phyloP scores from a whole-genome alignment of 1,140 invertebrate genomes.

The Gonioctena quinquepunctata region DNA sequence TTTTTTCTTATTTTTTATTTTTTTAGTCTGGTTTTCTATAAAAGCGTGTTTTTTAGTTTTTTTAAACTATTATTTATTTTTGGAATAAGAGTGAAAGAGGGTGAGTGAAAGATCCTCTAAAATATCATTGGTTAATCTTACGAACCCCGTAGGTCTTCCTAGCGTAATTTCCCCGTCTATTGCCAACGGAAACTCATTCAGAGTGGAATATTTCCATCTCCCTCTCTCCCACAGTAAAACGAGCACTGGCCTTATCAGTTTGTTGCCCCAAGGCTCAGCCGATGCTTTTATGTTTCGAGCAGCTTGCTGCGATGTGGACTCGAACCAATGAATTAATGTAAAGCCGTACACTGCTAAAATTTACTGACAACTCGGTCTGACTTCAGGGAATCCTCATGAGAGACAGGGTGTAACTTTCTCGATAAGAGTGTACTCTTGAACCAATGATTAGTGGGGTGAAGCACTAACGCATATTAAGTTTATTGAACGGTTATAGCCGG shows the following conservation, averaged over 20 bases:
- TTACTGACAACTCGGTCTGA: neutral
- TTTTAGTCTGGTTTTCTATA: no score
- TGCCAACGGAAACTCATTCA: neutral
- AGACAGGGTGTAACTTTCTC: neutral
- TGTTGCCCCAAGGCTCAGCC: constrained; percentile 21
- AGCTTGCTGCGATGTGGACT: constrained; percentile 24
- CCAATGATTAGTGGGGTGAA: constrained; percentile 28
- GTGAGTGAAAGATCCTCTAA: no score
- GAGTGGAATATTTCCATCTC: neutral
- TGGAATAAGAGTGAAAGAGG: no score
- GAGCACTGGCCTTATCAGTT: constrained; percentile 9
- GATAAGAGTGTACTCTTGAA: constrained; percentile 20
- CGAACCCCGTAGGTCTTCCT: no score
- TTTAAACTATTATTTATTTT: no score
- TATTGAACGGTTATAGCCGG: constrained; percentile 16
- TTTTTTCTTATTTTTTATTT: no score
- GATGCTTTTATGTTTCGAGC: constrained; percentile 24
- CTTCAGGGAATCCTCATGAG: neutral
- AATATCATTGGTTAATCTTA: no score
- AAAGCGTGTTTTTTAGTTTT: no score
- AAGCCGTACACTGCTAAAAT: constrained; percentile 24
- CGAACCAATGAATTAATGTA: constrained; percentile 30
- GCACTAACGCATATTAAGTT: constrained; percentile 12
- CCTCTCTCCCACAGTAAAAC: neutral
- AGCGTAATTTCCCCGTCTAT: neutral